phyloP scores from a whole-genome alignment of 2,888 invertebrate genomes.

The Parthenolecanium corni region DNA sequence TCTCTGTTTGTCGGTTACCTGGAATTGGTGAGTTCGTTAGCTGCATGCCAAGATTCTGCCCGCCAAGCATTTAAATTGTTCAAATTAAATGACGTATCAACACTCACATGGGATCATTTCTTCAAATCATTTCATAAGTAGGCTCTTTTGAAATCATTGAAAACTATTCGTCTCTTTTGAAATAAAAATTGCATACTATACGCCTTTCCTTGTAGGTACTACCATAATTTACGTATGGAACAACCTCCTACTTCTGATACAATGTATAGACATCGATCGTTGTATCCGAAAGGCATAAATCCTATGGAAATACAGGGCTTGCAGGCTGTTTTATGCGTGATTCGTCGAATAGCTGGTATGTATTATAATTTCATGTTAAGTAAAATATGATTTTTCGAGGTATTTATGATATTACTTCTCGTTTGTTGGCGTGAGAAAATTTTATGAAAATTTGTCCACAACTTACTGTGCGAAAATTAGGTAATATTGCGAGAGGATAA shows the following conservation, averaged over 20 bases:
- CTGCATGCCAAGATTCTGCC: slow-evolving; percentile 63
- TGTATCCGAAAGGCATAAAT: slow-evolving; percentile 50
- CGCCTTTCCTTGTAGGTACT: slow-evolving; percentile 38
- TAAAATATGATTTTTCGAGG: background rate
- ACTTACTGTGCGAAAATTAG: no score
- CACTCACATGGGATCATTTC: slow-evolving; percentile 73
- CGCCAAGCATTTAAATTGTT: slow-evolving; percentile 64
- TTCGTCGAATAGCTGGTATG: slow-evolving; percentile 57
- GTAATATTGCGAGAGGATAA: no score
- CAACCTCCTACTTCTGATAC: slow-evolving; percentile 49
- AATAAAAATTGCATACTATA: slow-evolving; percentile 12
- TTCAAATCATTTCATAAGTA: slow-evolving; percentile 55
- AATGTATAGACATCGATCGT: slow-evolving; percentile 46
- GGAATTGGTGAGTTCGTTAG: slow-evolving; percentile 71
- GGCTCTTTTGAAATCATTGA: slow-evolving; percentile 5
- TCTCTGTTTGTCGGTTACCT: slow-evolving; percentile 77
- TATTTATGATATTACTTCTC: no score
- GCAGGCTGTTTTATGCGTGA: slow-evolving; percentile 64
- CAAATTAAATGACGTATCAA: slow-evolving; percentile 50
- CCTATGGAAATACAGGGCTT: slow-evolving; percentile 76
- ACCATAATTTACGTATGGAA: slow-evolving; percentile 42
- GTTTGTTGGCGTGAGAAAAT: no score
- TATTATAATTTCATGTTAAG: background rate
- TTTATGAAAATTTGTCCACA: no score
- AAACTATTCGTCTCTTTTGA: background rate